Base-by-base conservation (phyloP, 2,113 vertebrate species). In the Phaethornis superciliosus region DNA sequence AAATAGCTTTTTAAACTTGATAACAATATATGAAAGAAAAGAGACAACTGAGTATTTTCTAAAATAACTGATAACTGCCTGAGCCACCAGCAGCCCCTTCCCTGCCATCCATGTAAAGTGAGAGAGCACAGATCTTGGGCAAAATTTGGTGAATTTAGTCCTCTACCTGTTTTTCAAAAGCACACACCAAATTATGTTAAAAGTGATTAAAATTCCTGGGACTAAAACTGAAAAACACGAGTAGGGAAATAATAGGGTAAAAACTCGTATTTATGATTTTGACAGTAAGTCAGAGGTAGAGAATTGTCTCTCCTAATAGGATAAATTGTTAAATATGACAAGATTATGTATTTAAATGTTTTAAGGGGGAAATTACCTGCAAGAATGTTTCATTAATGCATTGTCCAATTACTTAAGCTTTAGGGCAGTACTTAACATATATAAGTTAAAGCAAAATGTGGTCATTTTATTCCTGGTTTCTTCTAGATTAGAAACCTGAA, bases 271-370 rank as follows among this genome's bases (percentile, higher is more conserved):
- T 37, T 32, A 2, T 23, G 35, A 20, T 21, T 33, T 8, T 26
- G 42, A n/a, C 12, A 37, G n/a, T 0, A 5, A 26, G 10, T 7
- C 58, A 32, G 84, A 21, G 81, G 40, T 9, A 28, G 64, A 7
- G 5, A 14, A 1, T 15, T 71, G 32, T 37, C 32, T 85, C 28
- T 65, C 24, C 26, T 2, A 3, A 1, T 4, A 42, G 56, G 70
- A 6, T 23, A 15, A 37, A 42, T 15, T 4, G 22, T 40, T 49
- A 15, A 44, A 51, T 5, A 1, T 3, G 20, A 4, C 0, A 2
- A 15, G 15, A 21, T 44, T 21, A 4, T 33, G 40, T 28, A 15
- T 37, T 21, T 33, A 3, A 8, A 16, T 10, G 15, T 42, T 44
- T 32, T 37, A 11, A 30, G 67, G 30, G 56, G n/a, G 11, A 70